A percentile compares a stretch with the other conserved stretches of the same genome.
Evolutionary conservation across 2,888 invertebrate species (phyloP).

Genomic region (Lymantria monacha): DNA sequence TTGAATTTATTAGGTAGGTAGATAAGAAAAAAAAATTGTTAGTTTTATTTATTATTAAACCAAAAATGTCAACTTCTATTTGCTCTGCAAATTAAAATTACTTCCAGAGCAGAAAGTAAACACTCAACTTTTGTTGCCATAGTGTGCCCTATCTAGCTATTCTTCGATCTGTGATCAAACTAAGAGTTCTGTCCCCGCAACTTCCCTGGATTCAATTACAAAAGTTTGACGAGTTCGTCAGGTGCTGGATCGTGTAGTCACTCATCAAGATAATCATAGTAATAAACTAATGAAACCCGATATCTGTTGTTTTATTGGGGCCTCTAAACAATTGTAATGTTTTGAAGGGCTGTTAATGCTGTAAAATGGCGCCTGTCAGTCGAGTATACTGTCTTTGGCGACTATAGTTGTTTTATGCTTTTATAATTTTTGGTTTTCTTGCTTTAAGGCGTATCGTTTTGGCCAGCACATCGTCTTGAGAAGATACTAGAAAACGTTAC

Average conservation of each 20-base stretch:
- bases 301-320: constrained; percentile 25
- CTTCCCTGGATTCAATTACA: constrained; percentile 73
- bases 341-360: not conserved
- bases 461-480: no score
- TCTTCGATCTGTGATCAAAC: constrained; percentile 3
- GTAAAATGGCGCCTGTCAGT: not conserved
- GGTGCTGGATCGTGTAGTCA: constrained; percentile 40
- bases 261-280: constrained; percentile 32
- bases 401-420: not conserved
- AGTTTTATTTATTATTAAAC: no score
- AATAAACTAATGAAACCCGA: constrained; percentile 19
- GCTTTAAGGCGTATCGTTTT: no score
- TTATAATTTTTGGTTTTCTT: no score
- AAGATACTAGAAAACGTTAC: no score
- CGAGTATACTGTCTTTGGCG: not conserved
- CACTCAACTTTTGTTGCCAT: no score
- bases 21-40: no score
- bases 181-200: constrained; percentile 70
- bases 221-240: constrained; percentile 73
- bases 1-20: no score
- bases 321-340: constrained; percentile 1
- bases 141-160: not conserved
- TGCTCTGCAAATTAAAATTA: no score
- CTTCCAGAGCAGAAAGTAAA: no score
- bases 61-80: no score